Evolutionary conservation across 2,113 vertebrate species (phyloP), one percentile per base, ranked within the genome.

Genomic region (Pygoscelis adeliae): DNA sequence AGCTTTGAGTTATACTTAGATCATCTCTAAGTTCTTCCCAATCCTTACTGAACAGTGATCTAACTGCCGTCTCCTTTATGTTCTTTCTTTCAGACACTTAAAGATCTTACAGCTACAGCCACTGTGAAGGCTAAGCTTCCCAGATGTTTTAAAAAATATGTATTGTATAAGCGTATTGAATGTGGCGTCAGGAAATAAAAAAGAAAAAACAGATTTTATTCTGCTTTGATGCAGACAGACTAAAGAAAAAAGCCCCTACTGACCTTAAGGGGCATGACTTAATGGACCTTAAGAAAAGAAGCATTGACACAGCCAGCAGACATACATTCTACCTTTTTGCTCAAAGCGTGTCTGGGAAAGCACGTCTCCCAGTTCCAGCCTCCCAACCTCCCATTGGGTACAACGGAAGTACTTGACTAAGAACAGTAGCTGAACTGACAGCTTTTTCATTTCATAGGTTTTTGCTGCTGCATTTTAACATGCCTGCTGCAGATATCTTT

Each of bases 351-450:
- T 82, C 72, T 95, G 50, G n/a, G n/a, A 86, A 86, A 92, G 9
- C 17, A 26, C 42, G 44, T 80, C 21, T 71, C 55, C 21, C 6
- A 23, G 2, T 40, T 78, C 69, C 59, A 96, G 63, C 16, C 65
- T 89, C 1, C 3, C 65, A 66, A 8, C 23, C 63, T 77, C 26
- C 9, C 30, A 22, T 1, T 23, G 52, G 46, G 80, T 50, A 67
- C 34, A 84, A 13, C 0, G 1, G 83, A 84, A 76, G 44, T 10
- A 26, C 36, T 93, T 50, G 56, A 53, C 40, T 93, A 32, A 58
- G 70, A 96, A 49, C 89, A 91, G 91, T 82, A 70, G 70, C 83
- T 89, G 87, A 58, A 69, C 56, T 87, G 89, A 84, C 80, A 94
- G 53, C 15, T 85, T 85, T 55, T 82, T 93, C 58, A 80, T 83